Evolutionary conservation across 2,888 invertebrate species (phyloP).

Genomic region (Agrotis clavis): DNA sequence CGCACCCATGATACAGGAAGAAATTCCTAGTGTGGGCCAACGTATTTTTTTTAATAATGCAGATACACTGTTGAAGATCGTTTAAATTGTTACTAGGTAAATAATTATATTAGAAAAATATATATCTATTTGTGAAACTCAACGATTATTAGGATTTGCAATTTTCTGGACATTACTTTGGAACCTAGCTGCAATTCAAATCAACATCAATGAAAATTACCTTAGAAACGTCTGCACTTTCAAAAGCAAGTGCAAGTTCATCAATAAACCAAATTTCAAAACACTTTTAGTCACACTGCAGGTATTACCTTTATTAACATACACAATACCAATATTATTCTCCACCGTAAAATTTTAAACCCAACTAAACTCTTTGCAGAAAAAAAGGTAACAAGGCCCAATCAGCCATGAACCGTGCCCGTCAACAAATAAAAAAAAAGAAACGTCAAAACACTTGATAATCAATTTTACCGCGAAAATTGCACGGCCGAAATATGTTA

Average conservation of each 20-base stretch:
- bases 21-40: too few relatives aligned
- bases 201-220: background rate
- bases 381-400: slow-evolving; percentile 60
- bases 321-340: slow-evolving; percentile 35
- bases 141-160: too few relatives aligned
- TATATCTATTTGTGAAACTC: too few relatives aligned
- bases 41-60: too few relatives aligned
- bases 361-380: slow-evolving; percentile 39
- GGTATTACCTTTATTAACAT: slow-evolving; percentile 26
- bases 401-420: slow-evolving; percentile 62
- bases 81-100: too few relatives aligned
- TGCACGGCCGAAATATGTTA: slow-evolving; percentile 67
- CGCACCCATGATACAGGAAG: too few relatives aligned
- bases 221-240: background rate
- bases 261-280: slow-evolving; percentile 13
- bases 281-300: slow-evolving; percentile 36
- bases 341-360: slow-evolving; percentile 51
- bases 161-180: too few relatives aligned
- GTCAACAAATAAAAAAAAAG: slow-evolving; percentile 62
- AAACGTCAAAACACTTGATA: slow-evolving; percentile 76
- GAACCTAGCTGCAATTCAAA: background rate
- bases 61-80: too few relatives aligned
- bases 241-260: slow-evolving; percentile 14
- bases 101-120: too few relatives aligned
- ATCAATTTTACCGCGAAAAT: slow-evolving; percentile 86